Evolutionary conservation across 2,113 vertebrate species (phyloP).

Genomic region (Paratilapia polleni): DNA sequence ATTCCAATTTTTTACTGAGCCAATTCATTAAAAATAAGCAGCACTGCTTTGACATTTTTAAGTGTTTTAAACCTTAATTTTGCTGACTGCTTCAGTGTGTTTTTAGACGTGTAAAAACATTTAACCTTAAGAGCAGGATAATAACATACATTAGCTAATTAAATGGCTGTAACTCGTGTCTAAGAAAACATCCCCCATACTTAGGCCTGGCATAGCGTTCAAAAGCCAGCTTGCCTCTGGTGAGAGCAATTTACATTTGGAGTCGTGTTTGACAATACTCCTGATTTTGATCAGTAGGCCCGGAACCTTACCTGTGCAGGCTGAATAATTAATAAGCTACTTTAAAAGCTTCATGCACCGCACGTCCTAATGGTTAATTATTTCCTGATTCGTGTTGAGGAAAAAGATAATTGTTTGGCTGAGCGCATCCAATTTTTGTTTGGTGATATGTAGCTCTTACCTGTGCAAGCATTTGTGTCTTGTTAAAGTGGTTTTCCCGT

Average conservation of each 20-base stretch:
- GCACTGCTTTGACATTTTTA: background rate
- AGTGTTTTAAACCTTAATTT: background rate
- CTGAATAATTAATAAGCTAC: background rate
- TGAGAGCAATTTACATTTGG: background rate
- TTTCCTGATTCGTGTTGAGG: background rate
- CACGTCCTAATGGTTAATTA: background rate
- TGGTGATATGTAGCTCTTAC: background rate
- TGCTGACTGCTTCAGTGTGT: background rate
- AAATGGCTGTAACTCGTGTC: background rate
- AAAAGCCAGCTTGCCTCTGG: background rate
- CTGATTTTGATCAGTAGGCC: background rate
- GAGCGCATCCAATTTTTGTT: background rate
- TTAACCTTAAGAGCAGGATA: background rate
- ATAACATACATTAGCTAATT: slow-evolving; percentile 1
- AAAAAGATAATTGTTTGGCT: background rate
- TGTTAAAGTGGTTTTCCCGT: background rate
- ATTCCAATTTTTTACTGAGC: background rate
- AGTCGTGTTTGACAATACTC: background rate
- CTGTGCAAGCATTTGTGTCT: no score
- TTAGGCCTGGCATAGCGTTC: background rate
- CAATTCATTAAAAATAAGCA: background rate
- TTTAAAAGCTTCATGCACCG: background rate
- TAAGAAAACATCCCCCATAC: background rate
- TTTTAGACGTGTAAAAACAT: background rate
- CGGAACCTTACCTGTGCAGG: background rate